A percentile compares a stretch with the other conserved stretches of the same genome.
These are phyloP conservation scores for Strigamia maritima DNA, from an alignment of 2,888 invertebrate genomes.

Conservation along the genomic window DNA sequence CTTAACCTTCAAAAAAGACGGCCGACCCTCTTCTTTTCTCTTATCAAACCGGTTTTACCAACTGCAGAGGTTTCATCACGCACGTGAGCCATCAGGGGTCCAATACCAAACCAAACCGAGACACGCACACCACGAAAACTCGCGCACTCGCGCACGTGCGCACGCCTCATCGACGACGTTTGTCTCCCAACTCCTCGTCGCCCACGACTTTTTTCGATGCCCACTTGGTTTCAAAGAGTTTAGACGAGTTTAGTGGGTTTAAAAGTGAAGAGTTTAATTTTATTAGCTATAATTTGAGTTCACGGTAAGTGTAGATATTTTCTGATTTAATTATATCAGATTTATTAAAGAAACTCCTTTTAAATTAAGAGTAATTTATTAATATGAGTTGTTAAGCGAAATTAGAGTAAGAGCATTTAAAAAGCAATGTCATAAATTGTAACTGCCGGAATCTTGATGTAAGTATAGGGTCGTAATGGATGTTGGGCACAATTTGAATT, in stretches of 20 bases:
- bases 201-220: background rate
- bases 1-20: slow-evolving; percentile 28
- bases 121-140: slow-evolving; percentile 20
- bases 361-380: background rate
- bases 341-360: background rate
- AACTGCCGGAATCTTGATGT: slow-evolving; percentile 7
- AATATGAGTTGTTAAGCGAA: background rate
- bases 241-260: background rate
- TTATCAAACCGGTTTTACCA: slow-evolving; percentile 23
- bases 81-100: slow-evolving; percentile 3
- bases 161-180: background rate
- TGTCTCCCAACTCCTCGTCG: background rate
- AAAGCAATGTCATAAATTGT: slow-evolving; percentile 25
- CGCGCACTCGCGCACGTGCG: slow-evolving; percentile 12
- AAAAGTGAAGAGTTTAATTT: background rate
- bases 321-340: no score
- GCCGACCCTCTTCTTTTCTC: slow-evolving; percentile 26
- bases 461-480: slow-evolving; percentile 5
- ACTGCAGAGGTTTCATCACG: slow-evolving; percentile 31
- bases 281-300: background rate
- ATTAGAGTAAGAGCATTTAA: slow-evolving; percentile 1
- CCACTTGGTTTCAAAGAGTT: background rate
- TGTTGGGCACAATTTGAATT: slow-evolving; percentile 16
- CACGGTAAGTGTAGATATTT: background rate
- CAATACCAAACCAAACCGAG: slow-evolving; percentile 10